Evolutionary conservation across 2,888 invertebrate genomes (phyloP), one percentile per base, ranked within the genome.

Genomic region (Melinaea marsaeus): DNA sequence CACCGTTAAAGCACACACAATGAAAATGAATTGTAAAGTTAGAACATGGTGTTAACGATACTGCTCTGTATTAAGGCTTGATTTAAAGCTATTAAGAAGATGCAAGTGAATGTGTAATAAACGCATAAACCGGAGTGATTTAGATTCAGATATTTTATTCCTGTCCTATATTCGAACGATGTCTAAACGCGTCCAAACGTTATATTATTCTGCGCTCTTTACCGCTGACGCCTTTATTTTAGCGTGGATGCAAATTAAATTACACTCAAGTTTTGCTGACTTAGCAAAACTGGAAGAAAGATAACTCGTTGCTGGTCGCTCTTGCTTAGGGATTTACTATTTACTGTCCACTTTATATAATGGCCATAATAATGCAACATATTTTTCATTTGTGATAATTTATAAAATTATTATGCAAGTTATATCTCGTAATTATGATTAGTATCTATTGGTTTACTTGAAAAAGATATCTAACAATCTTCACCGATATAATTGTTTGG

Each of bases 241-340:
- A 77, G 78, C 75, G 76, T 75, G 74, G 78, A 86, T 86, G 84
- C 82, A 86, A 88, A 88, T 86, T 84, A 85, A 84, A 85, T 87
- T 85, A 83, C 79, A 80, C 79, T 83, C 73, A 79, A 86, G 81
- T 86, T 86, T 83, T 75, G 83, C 83, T 82, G 85, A 86, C 84
- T 84, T 79, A 72, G 76, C 78, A 77, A 80, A 78, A 78, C 75
- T 77, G 80, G 76, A 75, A 76, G 72, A 76, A 77, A 79, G 79
- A 79, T 83, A 78, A 80, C 79, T 80, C 74, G 76, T 80, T 81
- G 79, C 42, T 61, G 61, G 64, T 64, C 61, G 61, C 55, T 61
- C 62, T 65, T 67, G 64, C 70, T 63, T 55, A 56, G 64, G 66
- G 63, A 69, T 55, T 69, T 65, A 60, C 65, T 68, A 64, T 65